These are phyloP conservation scores for Drosophila rufa DNA, from an alignment of 1,140 invertebrate species.

Conservation along the genomic window DNA sequence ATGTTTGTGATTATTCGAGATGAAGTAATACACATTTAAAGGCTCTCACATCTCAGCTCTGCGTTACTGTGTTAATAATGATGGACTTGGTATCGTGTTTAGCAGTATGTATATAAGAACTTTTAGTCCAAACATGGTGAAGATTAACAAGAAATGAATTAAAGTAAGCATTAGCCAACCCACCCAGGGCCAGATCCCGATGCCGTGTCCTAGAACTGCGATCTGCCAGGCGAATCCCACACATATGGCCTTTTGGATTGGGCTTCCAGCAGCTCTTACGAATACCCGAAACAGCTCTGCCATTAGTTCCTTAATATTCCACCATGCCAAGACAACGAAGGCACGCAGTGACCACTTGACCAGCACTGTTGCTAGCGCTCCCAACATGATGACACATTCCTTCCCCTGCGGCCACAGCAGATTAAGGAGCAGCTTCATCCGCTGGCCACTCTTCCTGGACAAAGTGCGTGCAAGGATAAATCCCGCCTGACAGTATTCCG, in stretches of 20 bases:
- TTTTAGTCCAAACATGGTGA: neutral
- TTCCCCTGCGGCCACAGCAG: neutral
- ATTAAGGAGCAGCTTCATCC: neutral
- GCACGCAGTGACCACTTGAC: neutral
- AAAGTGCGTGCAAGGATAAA: neutral
- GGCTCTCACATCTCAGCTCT: too few relatives aligned
- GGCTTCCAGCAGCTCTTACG: neutral
- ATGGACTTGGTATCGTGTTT: neutral
- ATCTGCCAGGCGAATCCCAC: conserved; percentile 5
- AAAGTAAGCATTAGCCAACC: neutral
- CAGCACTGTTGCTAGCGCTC: neutral
- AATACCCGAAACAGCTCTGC: neutral
- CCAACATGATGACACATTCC: neutral
- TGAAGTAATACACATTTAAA: too few relatives aligned
- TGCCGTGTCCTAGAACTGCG: neutral
- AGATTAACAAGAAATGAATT: neutral
- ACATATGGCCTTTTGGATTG: neutral
- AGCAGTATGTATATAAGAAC: neutral
- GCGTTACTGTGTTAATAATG: too few relatives aligned
- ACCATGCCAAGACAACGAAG: neutral
- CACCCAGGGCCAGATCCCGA: conserved; percentile 2
- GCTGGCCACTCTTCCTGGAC: neutral
- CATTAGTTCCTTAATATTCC: neutral
- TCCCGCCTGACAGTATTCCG: neutral
- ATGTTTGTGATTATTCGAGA: too few relatives aligned